Evolutionary conservation across 2,888 invertebrate species (phyloP), one percentile per base, ranked within the genome.

Genomic region (Drosophila koepferae): DNA sequence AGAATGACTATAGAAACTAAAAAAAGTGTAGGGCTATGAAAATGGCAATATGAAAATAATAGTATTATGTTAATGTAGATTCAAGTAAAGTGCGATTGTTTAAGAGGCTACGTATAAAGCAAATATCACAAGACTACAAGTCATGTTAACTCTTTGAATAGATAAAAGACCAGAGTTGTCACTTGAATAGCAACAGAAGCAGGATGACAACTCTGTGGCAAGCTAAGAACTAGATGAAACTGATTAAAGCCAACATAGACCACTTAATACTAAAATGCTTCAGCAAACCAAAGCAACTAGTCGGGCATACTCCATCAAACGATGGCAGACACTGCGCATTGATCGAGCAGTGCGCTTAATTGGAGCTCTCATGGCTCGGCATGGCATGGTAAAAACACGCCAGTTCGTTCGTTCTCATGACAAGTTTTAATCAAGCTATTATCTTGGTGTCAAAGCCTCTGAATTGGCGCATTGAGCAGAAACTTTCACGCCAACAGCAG

Each of bases 401-500:
- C 58, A 53, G 75, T 68, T 60, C 60, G 70, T 87, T 87, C 87
- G 70, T 87, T 89, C 87, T 76, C 84, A 89, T 86, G 85, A 89
- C 90, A 89, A 88, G 62, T 80, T 88, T 90, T 88, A 90, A 90
- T 90, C 90, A 85, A 85, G 90, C 77, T 70, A 89, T 85, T 88
- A 90, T 86, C 88, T 77, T 67, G 80, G 74, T 88, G 90, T 76
- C 80, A 82, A 80, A 80, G 80, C 64, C 70, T 23, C 44, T 44
- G 61, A 78, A 66, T 60, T 63, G 67, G 60, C 68, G 54, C 44
- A 63, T 16, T 18, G 69, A 36, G 8, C 63, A 56, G 58, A 68
- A 85, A 89, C 85, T 86, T 86, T 86, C 90, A 72, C 85, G 74
- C 64, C 55, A 66, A 31, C 54, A 80, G 55, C 49, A 38, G 44